Evolutionary conservation across 2,888 invertebrate genomes (phyloP).

Genomic region (Agriopis marginaria): DNA sequence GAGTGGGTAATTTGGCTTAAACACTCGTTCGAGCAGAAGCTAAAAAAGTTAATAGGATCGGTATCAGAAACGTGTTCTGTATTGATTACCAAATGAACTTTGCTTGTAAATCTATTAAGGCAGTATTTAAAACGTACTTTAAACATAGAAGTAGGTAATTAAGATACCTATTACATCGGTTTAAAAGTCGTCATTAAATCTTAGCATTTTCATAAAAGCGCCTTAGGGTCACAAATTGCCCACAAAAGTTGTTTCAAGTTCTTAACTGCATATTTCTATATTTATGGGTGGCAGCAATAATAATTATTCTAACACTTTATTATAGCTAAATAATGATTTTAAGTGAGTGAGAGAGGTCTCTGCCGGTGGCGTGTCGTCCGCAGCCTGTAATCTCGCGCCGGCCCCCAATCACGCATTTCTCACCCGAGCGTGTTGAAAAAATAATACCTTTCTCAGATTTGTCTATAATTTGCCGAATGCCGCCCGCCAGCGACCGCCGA

Average conservation of each 20-base stretch:
- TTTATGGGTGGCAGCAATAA: constrained; percentile 70
- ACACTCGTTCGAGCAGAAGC: constrained; percentile 62
- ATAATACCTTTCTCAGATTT: constrained; percentile 82
- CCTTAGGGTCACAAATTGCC: constrained; percentile 42
- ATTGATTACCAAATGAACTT: constrained; percentile 32
- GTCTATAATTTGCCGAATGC: constrained; percentile 84
- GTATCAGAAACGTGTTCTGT: constrained; percentile 54
- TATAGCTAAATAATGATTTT: constrained; percentile 81
- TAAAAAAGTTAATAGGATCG: constrained; percentile 59
- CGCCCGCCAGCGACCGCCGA: constrained; percentile 55
- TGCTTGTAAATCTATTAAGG: constrained; percentile 15
- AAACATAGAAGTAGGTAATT: constrained; percentile 15
- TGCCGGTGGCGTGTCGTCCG: constrained; percentile 79
- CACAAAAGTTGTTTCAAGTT: constrained; percentile 39
- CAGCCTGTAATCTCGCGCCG: constrained; percentile 82
- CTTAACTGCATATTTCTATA: constrained; percentile 36
- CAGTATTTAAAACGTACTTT: constrained; percentile 23
- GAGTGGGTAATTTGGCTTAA: constrained; percentile 62
- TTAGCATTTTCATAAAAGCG: constrained; percentile 38
- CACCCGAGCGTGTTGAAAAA: constrained; percentile 86
- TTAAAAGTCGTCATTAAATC: constrained; percentile 33
- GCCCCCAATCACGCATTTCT: constrained; percentile 85
- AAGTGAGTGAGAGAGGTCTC: constrained; percentile 75
- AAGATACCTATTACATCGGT: constrained; percentile 17
- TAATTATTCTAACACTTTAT: constrained; percentile 82